A percentile compares a stretch with the other conserved stretches of the same genome.
Conservation (phyloP, 1,140 invertebrate genomes). For the Drosophila sucinea region DNA sequence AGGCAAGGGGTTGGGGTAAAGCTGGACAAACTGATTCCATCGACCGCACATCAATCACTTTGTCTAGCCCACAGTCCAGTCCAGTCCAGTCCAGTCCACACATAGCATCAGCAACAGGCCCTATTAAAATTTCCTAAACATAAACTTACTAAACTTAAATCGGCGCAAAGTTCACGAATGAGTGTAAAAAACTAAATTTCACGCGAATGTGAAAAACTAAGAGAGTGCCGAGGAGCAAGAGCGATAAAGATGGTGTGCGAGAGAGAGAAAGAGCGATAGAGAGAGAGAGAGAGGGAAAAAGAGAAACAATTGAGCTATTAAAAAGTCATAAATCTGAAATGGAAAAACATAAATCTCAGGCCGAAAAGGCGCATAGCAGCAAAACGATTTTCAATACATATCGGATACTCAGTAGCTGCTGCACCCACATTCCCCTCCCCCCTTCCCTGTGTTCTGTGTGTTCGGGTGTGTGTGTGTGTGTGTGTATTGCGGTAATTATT, state of each 20-base stretch:
- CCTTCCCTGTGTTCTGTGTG: too few species aligned
- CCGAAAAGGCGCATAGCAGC: constrained; percentile 57
- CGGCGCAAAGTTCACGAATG: constrained; percentile 69
- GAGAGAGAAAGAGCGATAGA: background rate
- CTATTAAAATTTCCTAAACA: constrained; percentile 45
- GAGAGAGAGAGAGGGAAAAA: constrained; percentile 36
- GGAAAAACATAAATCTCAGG: constrained; percentile 78
- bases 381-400: constrained; percentile 61
- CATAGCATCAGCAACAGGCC: constrained; percentile 33
- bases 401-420: too few species aligned
- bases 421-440: too few species aligned
- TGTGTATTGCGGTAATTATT: constrained; percentile 66
- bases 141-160: constrained; percentile 62
- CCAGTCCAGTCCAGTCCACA: background rate
- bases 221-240: constrained; percentile 38
- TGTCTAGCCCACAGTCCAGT: constrained; percentile 1
- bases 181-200: constrained; percentile 65
- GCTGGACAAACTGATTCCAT: constrained; percentile 8
- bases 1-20: background rate
- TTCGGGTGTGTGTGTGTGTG: too few species aligned
- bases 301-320: constrained; percentile 77
- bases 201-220: constrained; percentile 73
- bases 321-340: constrained; percentile 81
- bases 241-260: constrained; percentile 11
- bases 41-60: constrained; percentile 11